Percentiles rank a stretch among this genome's conserved stretches.
These are phyloP conservation scores for Lagorchestes hirsutus DNA, from an alignment of 2,797 vertebrate species.

Conservation along the genomic window DNA sequence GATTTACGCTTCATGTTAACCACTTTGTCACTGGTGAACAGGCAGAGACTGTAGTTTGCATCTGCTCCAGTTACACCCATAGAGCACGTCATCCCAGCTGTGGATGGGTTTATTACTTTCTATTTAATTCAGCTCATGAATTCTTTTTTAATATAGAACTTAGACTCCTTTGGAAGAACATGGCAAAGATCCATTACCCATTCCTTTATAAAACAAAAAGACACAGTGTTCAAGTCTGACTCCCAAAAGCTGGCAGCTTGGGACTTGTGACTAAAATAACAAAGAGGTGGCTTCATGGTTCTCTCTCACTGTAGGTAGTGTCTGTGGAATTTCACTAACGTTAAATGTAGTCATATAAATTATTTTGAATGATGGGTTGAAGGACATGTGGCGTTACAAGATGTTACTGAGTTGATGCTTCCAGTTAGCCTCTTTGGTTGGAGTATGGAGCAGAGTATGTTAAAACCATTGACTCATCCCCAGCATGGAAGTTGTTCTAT, in stretches of 20 bases:
- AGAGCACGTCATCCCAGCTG: not conserved
- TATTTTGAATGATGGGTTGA: constrained; percentile 16
- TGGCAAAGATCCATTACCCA: not conserved
- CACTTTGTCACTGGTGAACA: not conserved
- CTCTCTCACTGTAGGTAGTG: constrained; percentile 2
- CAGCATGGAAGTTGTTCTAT: constrained; percentile 35
- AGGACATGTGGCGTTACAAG: constrained; percentile 26
- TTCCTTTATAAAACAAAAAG: constrained; percentile 36
- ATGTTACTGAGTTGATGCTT: constrained; percentile 17
- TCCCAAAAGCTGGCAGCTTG: not conserved
- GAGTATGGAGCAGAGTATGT: not conserved
- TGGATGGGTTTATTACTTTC: not conserved
- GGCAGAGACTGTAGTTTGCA: not conserved
- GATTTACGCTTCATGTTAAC: not conserved
- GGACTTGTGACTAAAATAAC: constrained; percentile 31
- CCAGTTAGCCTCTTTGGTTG: constrained; percentile 29
- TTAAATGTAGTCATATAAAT: constrained; percentile 7
- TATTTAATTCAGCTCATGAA: not conserved
- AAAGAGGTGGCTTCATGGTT: constrained; percentile 13
- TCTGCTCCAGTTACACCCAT: not conserved
- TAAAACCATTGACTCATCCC: constrained; percentile 35
- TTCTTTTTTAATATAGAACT: constrained; percentile 29
- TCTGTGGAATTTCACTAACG: constrained; percentile 11
- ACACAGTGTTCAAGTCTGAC: constrained; percentile 8
- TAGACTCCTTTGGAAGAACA: not conserved